Conservation (phyloP, 2,888 invertebrate genomes). For the Luperina nickerlii region DNA sequence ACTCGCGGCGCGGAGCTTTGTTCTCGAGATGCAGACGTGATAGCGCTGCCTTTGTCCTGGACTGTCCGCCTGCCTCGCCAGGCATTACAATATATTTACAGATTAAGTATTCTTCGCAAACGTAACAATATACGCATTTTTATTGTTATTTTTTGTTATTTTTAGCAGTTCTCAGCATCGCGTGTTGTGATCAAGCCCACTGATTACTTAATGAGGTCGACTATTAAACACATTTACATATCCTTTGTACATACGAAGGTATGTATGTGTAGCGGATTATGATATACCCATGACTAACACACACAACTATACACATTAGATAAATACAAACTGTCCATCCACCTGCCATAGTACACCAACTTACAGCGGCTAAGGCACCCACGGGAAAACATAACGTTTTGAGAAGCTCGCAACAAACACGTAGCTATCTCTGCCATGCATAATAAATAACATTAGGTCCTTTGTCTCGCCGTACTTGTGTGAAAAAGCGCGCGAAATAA, state of each 20-base stretch:
- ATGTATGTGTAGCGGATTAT: background rate
- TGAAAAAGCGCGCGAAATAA: constrained; percentile 37
- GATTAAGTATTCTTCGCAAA: background rate
- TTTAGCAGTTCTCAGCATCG: background rate
- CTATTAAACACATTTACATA: background rate
- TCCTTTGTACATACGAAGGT: background rate
- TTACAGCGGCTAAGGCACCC: background rate
- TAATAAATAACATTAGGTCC: constrained; percentile 43
- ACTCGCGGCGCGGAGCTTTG: background rate
- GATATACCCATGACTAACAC: background rate
- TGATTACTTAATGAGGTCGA: background rate
- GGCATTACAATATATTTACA: constrained; percentile 4
- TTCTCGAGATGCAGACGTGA: constrained; percentile 1
- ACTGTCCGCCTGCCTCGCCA: background rate
- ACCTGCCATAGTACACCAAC: background rate
- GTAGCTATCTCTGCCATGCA: constrained; percentile 7
- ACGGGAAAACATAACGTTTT: background rate
- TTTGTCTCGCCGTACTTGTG: constrained; percentile 40
- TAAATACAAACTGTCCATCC: background rate
- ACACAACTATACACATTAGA: background rate
- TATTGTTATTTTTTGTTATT: no score
- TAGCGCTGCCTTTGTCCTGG: background rate
- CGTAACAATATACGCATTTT: background rate
- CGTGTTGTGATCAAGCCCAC: background rate
- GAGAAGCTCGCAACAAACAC: background rate